Evolutionary conservation across 2,797 vertebrate genomes (phyloP).

Genomic region (Notolabrus celidotus): DNA sequence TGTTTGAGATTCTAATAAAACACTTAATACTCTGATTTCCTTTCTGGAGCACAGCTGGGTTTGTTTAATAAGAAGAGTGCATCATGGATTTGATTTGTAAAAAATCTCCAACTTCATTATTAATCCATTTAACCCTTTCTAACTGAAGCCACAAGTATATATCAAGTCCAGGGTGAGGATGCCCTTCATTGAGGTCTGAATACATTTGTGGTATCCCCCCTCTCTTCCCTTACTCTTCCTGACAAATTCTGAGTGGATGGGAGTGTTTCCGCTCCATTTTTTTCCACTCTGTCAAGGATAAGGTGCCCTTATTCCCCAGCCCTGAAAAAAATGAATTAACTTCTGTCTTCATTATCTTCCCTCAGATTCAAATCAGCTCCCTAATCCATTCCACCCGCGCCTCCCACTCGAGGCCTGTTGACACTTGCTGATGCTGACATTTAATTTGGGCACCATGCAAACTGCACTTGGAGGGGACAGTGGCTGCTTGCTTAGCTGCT

Average conservation of each 20-base stretch:
- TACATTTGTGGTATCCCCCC: slow-evolving; percentile 17
- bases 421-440: slow-evolving; percentile 82
- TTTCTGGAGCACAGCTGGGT: slow-evolving; percentile 18
- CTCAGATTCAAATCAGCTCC: slow-evolving; percentile 84
- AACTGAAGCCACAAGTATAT: background rate
- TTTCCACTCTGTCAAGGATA: slow-evolving; percentile 66
- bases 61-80: slow-evolving; percentile 21
- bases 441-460: slow-evolving; percentile 80
- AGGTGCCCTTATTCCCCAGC: slow-evolving; percentile 50
- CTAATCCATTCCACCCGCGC: slow-evolving; percentile 80
- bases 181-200: slow-evolving; percentile 21
- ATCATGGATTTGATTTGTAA: slow-evolving; percentile 31
- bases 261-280: slow-evolving; percentile 18
- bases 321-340: slow-evolving; percentile 81
- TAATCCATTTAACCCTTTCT: slow-evolving; percentile 9
- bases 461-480: slow-evolving; percentile 65
- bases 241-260: slow-evolving; percentile 48
- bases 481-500: slow-evolving; percentile 62
- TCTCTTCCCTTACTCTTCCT: slow-evolving; percentile 28
- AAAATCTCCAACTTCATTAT: slow-evolving; percentile 12
- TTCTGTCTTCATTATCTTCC: slow-evolving; percentile 88
- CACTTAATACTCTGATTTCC: slow-evolving; percentile 11
- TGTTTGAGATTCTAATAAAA: slow-evolving; percentile 22
- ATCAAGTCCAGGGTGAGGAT: background rate
- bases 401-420: slow-evolving; percentile 69